Evolutionary conservation across 2,113 vertebrate genomes (phyloP).

Genomic region (Sula dactylatra): DNA sequence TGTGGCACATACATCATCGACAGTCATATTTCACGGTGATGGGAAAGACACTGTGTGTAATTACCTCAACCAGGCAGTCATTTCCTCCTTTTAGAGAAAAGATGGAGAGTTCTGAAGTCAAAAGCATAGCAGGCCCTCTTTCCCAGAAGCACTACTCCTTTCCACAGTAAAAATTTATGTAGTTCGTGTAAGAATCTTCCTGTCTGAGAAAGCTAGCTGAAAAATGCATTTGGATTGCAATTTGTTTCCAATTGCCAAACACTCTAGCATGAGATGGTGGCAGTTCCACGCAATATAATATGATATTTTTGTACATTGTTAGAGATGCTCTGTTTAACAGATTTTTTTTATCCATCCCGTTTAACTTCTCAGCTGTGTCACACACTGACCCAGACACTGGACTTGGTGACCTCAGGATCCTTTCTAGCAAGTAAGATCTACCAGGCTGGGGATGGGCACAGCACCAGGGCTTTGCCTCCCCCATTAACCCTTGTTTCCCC

Average conservation of each 20-base stretch:
- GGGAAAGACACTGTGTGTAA: not conserved
- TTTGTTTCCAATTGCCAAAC: not conserved
- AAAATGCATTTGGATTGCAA: not conserved
- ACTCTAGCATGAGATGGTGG: not conserved
- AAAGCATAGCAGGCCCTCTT: not conserved
- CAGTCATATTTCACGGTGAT: slow-evolving; percentile 6
- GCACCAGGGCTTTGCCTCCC: not conserved
- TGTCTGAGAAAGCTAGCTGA: not conserved
- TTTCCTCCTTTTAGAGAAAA: not conserved
- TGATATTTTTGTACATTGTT: not conserved
- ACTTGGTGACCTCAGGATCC: not conserved
- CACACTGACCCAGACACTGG: not conserved
- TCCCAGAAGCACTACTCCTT: not conserved
- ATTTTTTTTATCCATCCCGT: not conserved
- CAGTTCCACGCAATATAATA: not conserved
- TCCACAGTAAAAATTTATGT: not conserved
- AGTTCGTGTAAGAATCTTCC: not conserved
- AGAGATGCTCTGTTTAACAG: not conserved
- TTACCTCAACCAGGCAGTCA: not conserved
- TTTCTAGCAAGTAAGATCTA: not conserved
- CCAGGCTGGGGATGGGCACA: not conserved
- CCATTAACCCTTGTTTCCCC: not conserved
- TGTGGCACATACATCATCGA: not conserved
- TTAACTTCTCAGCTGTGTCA: not conserved
- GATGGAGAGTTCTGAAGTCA: not conserved